Conservation (phyloP, 2,113 vertebrate genomes). For the Siniperca knerii region DNA sequence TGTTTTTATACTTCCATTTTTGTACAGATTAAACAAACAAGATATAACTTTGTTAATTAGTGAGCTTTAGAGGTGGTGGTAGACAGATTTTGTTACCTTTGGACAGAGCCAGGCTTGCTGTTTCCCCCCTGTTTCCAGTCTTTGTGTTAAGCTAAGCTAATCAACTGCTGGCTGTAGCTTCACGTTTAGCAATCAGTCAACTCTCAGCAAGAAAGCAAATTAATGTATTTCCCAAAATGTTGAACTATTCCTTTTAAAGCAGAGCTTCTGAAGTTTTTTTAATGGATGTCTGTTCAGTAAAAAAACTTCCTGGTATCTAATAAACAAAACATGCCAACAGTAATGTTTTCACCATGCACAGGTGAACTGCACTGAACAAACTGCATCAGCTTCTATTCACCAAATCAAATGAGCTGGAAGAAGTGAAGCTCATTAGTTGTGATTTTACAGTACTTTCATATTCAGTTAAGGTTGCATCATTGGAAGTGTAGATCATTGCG, state of each 20-base stretch:
- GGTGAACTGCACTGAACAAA: constrained; percentile 42
- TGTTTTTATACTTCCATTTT: too few species aligned
- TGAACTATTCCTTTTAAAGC: neutral
- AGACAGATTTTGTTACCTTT: neutral
- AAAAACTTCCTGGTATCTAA: constrained; percentile 40
- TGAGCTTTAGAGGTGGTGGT: neutral
- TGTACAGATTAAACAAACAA: neutral
- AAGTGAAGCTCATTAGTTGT: constrained; percentile 9
- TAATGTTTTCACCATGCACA: constrained; percentile 22
- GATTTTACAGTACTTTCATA: neutral
- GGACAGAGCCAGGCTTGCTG: neutral
- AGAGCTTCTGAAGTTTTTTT: neutral
- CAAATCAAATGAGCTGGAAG: constrained; percentile 43
- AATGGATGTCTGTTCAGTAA: neutral
- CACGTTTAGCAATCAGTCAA: neutral
- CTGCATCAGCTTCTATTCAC: constrained; percentile 53
- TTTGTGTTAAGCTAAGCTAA: neutral
- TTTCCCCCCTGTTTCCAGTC: neutral
- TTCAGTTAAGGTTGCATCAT: neutral
- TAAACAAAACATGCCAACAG: constrained; percentile 54
- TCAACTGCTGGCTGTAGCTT: neutral
- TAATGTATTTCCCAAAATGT: neutral
- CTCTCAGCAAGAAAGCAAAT: neutral
- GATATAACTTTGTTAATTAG: neutral
- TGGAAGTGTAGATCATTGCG: neutral